These are phyloP conservation scores for Zonitis immaculata DNA, from an alignment of 2,888 invertebrate species.

Conservation along the genomic window DNA sequence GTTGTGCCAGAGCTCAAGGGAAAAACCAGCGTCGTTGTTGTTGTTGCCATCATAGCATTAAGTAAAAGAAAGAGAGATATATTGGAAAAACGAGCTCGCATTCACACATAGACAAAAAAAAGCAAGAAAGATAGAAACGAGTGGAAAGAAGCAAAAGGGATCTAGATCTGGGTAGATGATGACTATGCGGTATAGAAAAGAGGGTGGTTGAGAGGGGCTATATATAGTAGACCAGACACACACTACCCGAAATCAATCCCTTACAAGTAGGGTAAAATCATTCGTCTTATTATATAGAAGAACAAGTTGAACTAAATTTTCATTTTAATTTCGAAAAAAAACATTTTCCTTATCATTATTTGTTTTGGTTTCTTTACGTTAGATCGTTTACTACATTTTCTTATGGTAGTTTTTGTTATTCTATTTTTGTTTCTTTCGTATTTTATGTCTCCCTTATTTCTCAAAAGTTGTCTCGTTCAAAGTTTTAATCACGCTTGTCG, in stretches of 20 bases:
- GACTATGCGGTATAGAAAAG: conserved; percentile 25
- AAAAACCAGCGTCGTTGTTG: background rate
- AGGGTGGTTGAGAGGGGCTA: background rate
- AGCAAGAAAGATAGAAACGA: conserved; percentile 1
- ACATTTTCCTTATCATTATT: too few relatives aligned
- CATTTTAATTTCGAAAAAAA: too few relatives aligned
- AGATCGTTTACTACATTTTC: background rate
- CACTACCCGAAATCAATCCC: background rate
- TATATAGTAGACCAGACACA: background rate
- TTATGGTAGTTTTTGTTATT: background rate
- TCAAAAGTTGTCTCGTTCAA: too few relatives aligned
- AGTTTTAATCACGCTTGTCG: conserved; percentile 2
- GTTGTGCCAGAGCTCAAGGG: conserved; percentile 18
- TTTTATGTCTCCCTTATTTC: too few relatives aligned
- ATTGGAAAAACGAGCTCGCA: conserved; percentile 21
- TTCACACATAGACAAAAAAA: conserved; percentile 23
- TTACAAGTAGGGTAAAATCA: background rate
- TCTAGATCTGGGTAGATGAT: conserved; percentile 8
- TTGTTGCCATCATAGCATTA: background rate
- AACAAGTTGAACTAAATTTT: too few relatives aligned
- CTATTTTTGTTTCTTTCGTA: background rate
- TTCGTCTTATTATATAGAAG: too few relatives aligned
- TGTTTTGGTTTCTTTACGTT: background rate
- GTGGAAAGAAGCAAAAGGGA: conserved; percentile 17
- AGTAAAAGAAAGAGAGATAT: background rate